Evolutionary conservation across 2,113 vertebrate species (phyloP), one percentile per base, ranked within the genome.

Genomic region (Menidia beryllina): DNA sequence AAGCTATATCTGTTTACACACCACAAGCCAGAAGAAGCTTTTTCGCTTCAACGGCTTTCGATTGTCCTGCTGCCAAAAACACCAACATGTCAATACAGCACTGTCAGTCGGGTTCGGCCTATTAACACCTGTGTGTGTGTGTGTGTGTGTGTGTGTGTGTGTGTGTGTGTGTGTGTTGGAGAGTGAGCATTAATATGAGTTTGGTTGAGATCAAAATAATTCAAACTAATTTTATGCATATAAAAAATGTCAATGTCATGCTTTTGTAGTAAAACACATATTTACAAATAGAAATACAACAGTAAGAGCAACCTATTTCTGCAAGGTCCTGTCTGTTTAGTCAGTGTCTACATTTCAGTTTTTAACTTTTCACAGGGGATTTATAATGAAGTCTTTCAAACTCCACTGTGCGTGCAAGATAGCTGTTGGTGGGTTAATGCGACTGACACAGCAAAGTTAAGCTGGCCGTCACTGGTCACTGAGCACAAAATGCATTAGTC

Each of bases 51-150:
- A 55, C 41, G 24, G 68, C 58, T 62, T 84, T 79, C 54, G 64
- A 63, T 62, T n/a, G 26, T 51, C 64, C 72, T 83, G 82, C 86
- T 83, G 86, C 83, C 77, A 50, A 59, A 68, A 82, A 70, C 77
- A 70, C 69, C 3, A 50, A 68, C 74, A 79, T 56, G 74, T 88
- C 86, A 9, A 88, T 88, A 41, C 8, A 4, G 20, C 51, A 34
- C 30, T 3, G 68, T 79, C 61, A 60, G 63, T 57, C 52, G 54
- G 21, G n/a, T n/a, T n/a, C n/a, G 67, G 69, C 70, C 85, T 45
- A 66, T 78, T 81, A 83, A 69, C 51, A 30, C 30, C 4, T 30
- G 15, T 55, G 43, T 65, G 41, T 69, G 5, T 17, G 30, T 61
- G 49, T 62, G 52, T 61, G n/a, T n/a, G 14, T 55, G 43, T 65